Base-by-base conservation (phyloP, 2,113 vertebrate genomes). In the Oophaga pumilio region DNA sequence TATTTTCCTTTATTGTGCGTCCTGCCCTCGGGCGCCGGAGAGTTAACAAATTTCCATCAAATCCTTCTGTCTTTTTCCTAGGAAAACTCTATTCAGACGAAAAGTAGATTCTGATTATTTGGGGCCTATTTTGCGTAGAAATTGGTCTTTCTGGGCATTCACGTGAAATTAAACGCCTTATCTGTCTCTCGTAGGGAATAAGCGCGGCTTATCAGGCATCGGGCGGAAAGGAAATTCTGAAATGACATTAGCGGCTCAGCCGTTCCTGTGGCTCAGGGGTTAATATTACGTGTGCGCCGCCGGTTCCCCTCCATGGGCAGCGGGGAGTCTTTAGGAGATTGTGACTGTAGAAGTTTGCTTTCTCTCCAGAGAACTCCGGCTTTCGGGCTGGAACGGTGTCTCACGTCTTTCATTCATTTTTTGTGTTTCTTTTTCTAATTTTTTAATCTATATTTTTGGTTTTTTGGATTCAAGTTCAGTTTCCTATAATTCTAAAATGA, bases 161-260 rank as follows among this genome's bases (percentile, higher is more conserved):
- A 94, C 94, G 95, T 94, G 52, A 94, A 97, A 97, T 95, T 94
- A 94, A 93, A 93, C 91, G 88, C 89, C 91, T 99, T 98, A 99
- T 98, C 97, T 91, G 93, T 95, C 91, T 91, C 95, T 96, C 95
- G 94, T 96, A 93, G 93, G 94, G 90, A 92, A 96, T 95, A 74
- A 94, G 93, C 95, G 93, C 92, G 74, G 93, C 96, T 98, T 99
- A 99, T 99, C 97, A 86, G 94, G 94, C 94, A 98, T 99, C 97
- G 53, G 60, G 49, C 18, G 53, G 71, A 59, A 89, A 89, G 90
- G 79, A 94, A 95, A 95, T 92, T 84, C 93, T 85, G 77, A 94
- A 95, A 94, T 92, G 66, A 92, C 84, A 94, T 83, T 88, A 73
- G 76, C 24, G 17, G 73, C n/a, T 43, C 49, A 53, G 24, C 49